Evolutionary conservation across 2,113 vertebrate genomes (phyloP), one percentile per base, ranked within the genome.

Genomic region (Cryptomyrus ogoouensis): DNA sequence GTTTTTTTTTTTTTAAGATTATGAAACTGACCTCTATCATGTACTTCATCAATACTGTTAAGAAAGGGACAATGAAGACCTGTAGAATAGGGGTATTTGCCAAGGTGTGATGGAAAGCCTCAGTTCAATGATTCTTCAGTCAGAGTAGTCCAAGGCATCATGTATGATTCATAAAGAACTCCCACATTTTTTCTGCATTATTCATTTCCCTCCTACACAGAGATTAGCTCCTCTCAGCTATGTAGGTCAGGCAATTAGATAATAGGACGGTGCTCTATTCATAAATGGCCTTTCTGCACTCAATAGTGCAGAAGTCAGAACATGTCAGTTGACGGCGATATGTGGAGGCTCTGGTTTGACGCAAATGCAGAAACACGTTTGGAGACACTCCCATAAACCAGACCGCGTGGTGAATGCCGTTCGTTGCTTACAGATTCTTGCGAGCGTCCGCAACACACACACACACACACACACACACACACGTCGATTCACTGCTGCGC

Each of bases 101-200:
- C 83, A 83, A 39, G 66, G n/a, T 35, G 27, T 19, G 44, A 31
- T 52, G 10, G 46, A 27, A 46, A 87, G 46, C 24, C 13, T 35
- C 49, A 87, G 5, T 83, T 53, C 74, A 93, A 91, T 58, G 89
- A 89, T 91, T 92, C 89, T 90, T 90, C 88, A 89, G 91, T 94
- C 92, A 92, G 92, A 90, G 92, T 44, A 89, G 91, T 94, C 92
- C 92, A 92, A 90, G 91, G 88, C 83, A 89, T 88, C 93, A 93
- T 94, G 92, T 90, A 94, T 95, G 94, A 93, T 94, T 95, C 93
- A 95, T 93, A 93, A 94, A 95, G 94, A 95, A 94, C 94, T 93
- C 93, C 93, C 94, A 94, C 94, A 94, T 87, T 94, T 95, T 95
- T 92, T 91, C 93, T 95, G 94, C 93, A 95, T 95, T 95, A 95